Percentiles rank a stretch among this genome's conserved stretches.
phyloP scores from a whole-genome alignment of 2,797 vertebrate species.

The Anas bernieri region DNA sequence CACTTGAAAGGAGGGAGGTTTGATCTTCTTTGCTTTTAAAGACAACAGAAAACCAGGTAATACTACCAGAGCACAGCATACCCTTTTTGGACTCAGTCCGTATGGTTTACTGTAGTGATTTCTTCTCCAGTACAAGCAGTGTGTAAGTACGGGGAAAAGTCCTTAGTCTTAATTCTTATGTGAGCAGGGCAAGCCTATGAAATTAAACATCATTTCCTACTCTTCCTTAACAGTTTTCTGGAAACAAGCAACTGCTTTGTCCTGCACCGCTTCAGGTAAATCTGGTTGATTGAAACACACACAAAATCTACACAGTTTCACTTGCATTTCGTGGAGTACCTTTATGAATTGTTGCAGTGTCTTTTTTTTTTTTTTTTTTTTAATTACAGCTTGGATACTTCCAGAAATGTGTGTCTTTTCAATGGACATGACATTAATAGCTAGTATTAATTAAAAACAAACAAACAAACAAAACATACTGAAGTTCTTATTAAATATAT shows the following conservation, averaged over 20 bases:
- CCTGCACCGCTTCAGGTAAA: background rate
- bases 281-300: background rate
- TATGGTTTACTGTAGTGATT: too few relatives aligned
- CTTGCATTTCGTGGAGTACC: background rate
- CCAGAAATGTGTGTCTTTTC: background rate
- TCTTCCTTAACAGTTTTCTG: background rate
- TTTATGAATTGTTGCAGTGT: background rate
- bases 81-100: background rate
- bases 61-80: fast-evolving
- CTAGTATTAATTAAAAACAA: background rate
- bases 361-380: background rate
- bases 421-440: background rate
- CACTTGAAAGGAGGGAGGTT: background rate
- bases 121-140: background rate
- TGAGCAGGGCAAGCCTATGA: background rate
- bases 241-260: background rate
- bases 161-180: background rate
- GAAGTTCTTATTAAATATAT: background rate
- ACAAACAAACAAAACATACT: background rate
- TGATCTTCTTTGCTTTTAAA: background rate
- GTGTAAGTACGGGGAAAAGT: fast-evolving
- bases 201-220: background rate
- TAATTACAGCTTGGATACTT: background rate
- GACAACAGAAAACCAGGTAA: background rate
- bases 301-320: background rate